phyloP scores from a whole-genome alignment of 1,140 invertebrate species.

The Temnothorax curvispinosus region DNA sequence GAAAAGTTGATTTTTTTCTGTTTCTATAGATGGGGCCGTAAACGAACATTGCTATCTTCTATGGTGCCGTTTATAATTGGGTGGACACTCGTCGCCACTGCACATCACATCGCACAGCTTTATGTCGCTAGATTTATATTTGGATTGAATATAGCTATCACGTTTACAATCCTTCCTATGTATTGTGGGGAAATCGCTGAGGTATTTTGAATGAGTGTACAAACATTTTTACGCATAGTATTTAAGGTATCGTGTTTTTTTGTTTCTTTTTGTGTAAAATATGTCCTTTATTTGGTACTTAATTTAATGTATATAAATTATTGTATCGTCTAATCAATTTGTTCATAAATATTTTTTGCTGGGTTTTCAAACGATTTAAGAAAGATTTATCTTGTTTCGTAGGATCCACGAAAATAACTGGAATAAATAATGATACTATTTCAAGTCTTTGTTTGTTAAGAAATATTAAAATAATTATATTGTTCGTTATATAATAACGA shows the following conservation, averaged over 20 bases:
- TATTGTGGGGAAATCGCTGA: constrained; percentile 96
- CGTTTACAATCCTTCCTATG: constrained; percentile 93
- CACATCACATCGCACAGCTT: constrained; percentile 85
- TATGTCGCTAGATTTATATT: constrained; percentile 89
- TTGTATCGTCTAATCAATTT: too few species aligned
- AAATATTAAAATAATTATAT: too few species aligned
- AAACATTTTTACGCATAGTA: neutral
- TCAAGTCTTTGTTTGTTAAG: too few species aligned
- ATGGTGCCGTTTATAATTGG: constrained; percentile 90
- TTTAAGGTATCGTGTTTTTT: neutral
- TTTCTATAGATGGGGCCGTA: constrained; percentile 88
- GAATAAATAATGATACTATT: too few species aligned
- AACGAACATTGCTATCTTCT: constrained; percentile 89
- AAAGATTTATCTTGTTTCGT: too few species aligned
- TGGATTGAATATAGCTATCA: constrained; percentile 90
- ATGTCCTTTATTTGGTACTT: too few species aligned
- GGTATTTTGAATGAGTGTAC: constrained; percentile 74
- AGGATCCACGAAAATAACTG: too few species aligned
- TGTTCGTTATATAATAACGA: too few species aligned
- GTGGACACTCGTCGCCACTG: constrained; percentile 89
- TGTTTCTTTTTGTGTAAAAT: neutral
- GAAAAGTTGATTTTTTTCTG: neutral
- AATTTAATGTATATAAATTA: too few species aligned
- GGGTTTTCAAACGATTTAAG: too few species aligned
- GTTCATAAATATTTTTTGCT: too few species aligned